These are phyloP conservation scores for Aegithalos caudatus DNA, from an alignment of 2,113 vertebrate species.

Conservation along the genomic window DNA sequence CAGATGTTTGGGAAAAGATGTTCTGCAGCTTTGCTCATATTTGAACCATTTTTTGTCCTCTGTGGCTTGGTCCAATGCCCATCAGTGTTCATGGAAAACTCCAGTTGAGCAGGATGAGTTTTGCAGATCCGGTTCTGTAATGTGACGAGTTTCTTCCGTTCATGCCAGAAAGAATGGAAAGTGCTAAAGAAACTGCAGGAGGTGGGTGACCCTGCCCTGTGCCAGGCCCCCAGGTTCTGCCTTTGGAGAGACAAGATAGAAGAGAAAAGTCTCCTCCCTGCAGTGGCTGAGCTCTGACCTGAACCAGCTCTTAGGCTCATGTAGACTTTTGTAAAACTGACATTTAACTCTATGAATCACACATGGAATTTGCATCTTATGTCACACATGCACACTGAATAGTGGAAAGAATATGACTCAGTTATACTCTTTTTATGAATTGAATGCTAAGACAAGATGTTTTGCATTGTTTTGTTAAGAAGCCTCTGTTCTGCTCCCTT, in stretches of 20 bases:
- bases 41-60: background rate
- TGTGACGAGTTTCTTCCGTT: background rate
- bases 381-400: background rate
- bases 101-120: slow-evolving; percentile 21
- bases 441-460: background rate
- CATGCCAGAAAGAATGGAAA: background rate
- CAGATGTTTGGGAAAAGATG: slow-evolving; percentile 21
- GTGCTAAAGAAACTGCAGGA: background rate
- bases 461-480: background rate
- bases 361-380: background rate
- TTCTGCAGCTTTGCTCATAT: background rate
- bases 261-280: background rate
- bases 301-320: background rate
- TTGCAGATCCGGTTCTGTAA: background rate
- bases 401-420: slow-evolving; percentile 55
- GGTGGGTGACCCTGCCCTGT: background rate
- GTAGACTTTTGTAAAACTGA: background rate
- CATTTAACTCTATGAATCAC: slow-evolving; percentile 43
- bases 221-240: background rate
- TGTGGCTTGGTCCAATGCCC: slow-evolving; percentile 31
- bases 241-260: background rate
- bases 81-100: slow-evolving; percentile 32
- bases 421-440: slow-evolving; percentile 54
- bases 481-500: background rate
- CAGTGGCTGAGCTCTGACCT: background rate